These are phyloP conservation scores for Heliconius erato DNA, from an alignment of 2,888 invertebrate species.

Conservation along the genomic window DNA sequence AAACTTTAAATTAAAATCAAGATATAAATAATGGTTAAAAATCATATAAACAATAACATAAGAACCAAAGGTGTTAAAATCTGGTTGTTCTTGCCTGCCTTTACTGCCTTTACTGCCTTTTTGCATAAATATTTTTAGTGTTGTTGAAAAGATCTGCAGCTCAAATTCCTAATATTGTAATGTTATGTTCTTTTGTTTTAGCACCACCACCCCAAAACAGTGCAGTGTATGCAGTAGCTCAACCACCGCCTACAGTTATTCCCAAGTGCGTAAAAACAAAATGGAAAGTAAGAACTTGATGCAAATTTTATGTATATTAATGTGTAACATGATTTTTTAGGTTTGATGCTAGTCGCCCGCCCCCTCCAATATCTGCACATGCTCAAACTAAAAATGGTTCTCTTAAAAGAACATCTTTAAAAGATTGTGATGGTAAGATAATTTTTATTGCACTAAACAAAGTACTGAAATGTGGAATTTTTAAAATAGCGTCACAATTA, in stretches of 20 bases:
- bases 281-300: not conserved
- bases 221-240: conserved; percentile 20
- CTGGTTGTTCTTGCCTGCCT: no score
- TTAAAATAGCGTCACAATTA: conserved; percentile 25
- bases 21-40: no score
- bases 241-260: conserved; percentile 10
- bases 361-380: conserved; percentile 63
- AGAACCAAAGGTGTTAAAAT: no score
- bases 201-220: conserved; percentile 1
- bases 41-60: no score
- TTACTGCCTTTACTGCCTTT: no score
- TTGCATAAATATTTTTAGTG: no score
- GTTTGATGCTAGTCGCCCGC: conserved; percentile 71
- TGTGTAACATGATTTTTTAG: conserved; percentile 54
- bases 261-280: conserved; percentile 31
- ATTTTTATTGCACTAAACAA: conserved; percentile 19
- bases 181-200: conserved; percentile 18
- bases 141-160: no score
- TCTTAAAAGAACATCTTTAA: conserved; percentile 58
- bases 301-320: not conserved
- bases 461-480: conserved; percentile 29
- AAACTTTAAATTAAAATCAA: no score
- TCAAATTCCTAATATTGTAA: not conserved
- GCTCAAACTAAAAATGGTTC: conserved; percentile 52
- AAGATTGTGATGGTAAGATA: conserved; percentile 28